phyloP scores from a whole-genome alignment of 2,113 vertebrate species.

The Mohoua ochrocephala region DNA sequence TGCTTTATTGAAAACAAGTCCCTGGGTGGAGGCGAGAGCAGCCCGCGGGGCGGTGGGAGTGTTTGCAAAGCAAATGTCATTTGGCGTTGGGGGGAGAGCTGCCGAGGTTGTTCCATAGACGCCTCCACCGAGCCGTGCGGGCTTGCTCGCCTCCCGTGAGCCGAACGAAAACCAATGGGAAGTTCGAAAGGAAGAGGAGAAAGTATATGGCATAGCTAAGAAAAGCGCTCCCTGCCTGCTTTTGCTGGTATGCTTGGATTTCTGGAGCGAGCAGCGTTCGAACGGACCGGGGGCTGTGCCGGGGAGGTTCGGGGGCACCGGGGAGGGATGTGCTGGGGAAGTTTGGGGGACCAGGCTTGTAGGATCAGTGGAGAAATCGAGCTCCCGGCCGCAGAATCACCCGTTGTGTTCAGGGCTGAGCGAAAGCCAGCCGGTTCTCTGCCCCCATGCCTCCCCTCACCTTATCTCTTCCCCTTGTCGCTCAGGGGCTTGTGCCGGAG shows the following conservation, averaged over 20 bases:
- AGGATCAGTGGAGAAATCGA: background rate
- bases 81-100: background rate
- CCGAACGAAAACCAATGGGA: background rate
- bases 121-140: background rate
- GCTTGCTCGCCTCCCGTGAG: background rate
- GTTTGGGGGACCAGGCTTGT: background rate
- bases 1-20: background rate
- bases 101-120: background rate
- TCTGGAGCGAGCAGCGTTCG: rapidly evolving
- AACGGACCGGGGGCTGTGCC: background rate
- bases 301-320: background rate
- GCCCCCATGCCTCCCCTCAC: rapidly evolving
- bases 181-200: background rate
- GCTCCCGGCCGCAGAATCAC: background rate
- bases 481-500: background rate
- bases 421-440: background rate
- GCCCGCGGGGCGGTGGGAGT: background rate
- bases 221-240: background rate
- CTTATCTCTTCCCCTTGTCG: background rate
- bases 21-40: background rate
- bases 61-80: background rate
- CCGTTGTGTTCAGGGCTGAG: background rate
- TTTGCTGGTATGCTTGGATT: background rate
- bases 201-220: background rate
- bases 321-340: background rate